Evolutionary conservation across 2,113 vertebrate genomes (phyloP).

Genomic region (Galeopterus variegatus): DNA sequence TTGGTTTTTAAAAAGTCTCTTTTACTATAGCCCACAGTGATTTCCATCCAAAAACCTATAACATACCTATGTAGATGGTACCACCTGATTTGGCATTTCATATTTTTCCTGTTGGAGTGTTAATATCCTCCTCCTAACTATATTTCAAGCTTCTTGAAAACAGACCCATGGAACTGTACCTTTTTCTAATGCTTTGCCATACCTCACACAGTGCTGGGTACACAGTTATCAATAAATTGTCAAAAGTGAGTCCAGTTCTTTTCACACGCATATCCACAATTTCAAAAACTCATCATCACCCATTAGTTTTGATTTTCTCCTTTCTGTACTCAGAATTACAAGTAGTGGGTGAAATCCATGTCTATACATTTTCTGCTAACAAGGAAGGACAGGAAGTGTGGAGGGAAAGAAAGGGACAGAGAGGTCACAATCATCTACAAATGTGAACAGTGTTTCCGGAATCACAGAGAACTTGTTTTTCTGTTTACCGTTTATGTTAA

Average conservation of each 20-base stretch:
- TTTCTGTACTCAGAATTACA: constrained; percentile 20
- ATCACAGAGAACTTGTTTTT: constrained; percentile 1
- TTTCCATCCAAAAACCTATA: not conserved
- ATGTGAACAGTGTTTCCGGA: not conserved
- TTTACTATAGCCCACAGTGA: not conserved
- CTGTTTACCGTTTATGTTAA: not conserved
- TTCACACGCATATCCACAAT: not conserved
- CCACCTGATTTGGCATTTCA: not conserved
- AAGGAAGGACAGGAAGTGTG: not conserved
- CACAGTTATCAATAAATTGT: not conserved
- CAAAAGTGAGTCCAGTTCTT: not conserved
- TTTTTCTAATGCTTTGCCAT: not conserved
- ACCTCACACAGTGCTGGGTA: not conserved
- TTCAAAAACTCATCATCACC: not conserved
- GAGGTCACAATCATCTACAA: not conserved
- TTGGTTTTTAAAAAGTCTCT: not conserved
- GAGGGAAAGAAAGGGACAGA: not conserved
- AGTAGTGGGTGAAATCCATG: not conserved
- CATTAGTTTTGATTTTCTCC: not conserved
- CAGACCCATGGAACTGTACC: not conserved
- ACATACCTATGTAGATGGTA: not conserved
- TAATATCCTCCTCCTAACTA: not conserved
- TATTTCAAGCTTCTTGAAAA: not conserved
- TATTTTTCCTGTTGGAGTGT: not conserved
- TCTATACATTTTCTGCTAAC: not conserved